Conservation (phyloP, 1,140 invertebrate species). For the Apolygus lucorum region DNA sequence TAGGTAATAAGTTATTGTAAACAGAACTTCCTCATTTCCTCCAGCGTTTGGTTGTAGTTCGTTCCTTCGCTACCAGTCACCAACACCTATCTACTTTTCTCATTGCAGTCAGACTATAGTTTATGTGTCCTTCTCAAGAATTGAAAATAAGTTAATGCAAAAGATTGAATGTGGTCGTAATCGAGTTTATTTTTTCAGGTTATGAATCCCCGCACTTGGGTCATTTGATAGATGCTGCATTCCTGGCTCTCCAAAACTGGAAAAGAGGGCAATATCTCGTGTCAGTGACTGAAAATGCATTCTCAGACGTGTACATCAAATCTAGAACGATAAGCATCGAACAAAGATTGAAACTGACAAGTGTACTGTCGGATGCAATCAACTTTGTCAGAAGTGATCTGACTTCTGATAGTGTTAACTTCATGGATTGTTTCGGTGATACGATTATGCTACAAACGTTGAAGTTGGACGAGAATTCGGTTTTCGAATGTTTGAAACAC, state of each 20-base stretch:
- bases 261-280: constrained; percentile 47
- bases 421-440: constrained; percentile 18
- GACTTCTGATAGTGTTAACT: background rate
- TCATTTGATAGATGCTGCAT: constrained; percentile 53
- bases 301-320: constrained; percentile 60
- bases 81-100: no score
- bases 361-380: constrained; percentile 36
- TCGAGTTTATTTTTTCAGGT: no score
- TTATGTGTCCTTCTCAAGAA: no score
- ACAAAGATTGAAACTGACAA: constrained; percentile 34
- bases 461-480: constrained; percentile 37
- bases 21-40: no score
- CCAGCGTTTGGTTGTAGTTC: no score
- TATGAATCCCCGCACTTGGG: constrained; percentile 46
- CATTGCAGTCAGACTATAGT: background rate
- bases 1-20: no score
- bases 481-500: constrained; percentile 23
- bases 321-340: constrained; percentile 42
- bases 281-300: constrained; percentile 48
- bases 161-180: background rate
- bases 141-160: no score
- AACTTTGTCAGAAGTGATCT: constrained; percentile 8
- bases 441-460: constrained; percentile 19
- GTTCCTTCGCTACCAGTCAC: no score
- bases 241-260: constrained; percentile 53